phyloP scores from a whole-genome alignment of 1,140 invertebrate species.

The Akabosia matsudoensis region DNA sequence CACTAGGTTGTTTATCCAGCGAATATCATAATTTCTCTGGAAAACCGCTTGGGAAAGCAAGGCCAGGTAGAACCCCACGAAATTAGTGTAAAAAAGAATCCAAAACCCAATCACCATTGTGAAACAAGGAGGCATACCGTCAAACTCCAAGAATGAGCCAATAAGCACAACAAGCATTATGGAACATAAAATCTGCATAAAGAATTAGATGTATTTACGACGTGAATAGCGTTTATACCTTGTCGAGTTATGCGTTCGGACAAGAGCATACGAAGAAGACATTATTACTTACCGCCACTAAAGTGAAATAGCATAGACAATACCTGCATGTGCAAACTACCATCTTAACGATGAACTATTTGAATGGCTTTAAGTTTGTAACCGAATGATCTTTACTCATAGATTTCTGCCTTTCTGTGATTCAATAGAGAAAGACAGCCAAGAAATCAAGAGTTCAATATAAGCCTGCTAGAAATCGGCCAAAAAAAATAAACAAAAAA shows the following conservation, averaged over 20 bases:
- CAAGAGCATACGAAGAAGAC: not conserved
- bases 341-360: no score
- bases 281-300: not conserved
- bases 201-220: not conserved
- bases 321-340: not conserved
- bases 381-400: no score
- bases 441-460: no score
- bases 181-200: not conserved
- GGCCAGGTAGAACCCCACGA: not conserved
- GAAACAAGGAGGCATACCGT: not conserved
- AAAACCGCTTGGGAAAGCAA: not conserved
- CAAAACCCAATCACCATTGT: not conserved
- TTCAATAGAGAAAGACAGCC: no score
- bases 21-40: not conserved
- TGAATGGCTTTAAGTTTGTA: no score
- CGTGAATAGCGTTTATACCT: no score
- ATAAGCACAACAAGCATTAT: not conserved
- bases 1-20: not conserved
- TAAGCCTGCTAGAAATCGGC: no score
- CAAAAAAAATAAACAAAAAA: no score
- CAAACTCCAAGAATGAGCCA: not conserved
- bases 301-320: not conserved
- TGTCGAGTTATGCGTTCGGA: no score
- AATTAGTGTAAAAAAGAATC: not conserved
- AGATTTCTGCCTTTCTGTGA: no score